Evolutionary conservation across 2,113 vertebrate genomes (phyloP), one percentile per base, ranked within the genome.

Genomic region (Echinops telfairi): DNA sequence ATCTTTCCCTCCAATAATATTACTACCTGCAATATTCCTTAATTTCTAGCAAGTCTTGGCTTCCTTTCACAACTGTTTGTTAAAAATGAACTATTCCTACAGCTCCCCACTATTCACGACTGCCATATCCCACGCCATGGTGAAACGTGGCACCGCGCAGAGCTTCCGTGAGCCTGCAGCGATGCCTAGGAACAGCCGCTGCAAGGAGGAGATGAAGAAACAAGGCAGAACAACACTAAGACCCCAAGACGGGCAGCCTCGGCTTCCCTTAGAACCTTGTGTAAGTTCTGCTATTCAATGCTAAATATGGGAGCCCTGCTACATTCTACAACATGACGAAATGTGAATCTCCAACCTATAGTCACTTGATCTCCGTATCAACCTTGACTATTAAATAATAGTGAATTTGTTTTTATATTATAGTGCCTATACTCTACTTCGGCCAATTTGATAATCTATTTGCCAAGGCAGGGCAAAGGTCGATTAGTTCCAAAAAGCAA

Each of bases 341-440:
- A 25, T 62, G 81, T 23, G 7, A 94, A 76, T 85, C 77, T 91
- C 83, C 27, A 92, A 94, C 31, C 87, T 90, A 68, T 83, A 91
- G 82, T 91, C 38, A 85, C 57, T 73, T 82, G 2, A 53, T 53
- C 47, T 53, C 9, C 10, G 68, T 76, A 75, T 79, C 27, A 87
- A 57, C 10, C 23, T 89, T 87, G 9, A 88, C 36, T 87, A 64
- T 81, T 75, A 86, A 53, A 53, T 53, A 53, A 53, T 53, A 53
- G 47, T 53, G 47, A 40, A 53, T 53, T 53, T 12, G 47, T 53
- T 53, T 53, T 53, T 53, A 53, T 12, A 53, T 53, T 53, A 53
- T 9, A 53, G 47, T 53, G 47, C 47, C 47, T 53, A 53, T 11
- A 53, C 12, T 70, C 71, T 43, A 80, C 4, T 70, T 86, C 8